Evolutionary conservation across 2,797 vertebrate species (phyloP), one percentile per base, ranked within the genome.

Genomic region (Urocyon cinereoargenteus): DNA sequence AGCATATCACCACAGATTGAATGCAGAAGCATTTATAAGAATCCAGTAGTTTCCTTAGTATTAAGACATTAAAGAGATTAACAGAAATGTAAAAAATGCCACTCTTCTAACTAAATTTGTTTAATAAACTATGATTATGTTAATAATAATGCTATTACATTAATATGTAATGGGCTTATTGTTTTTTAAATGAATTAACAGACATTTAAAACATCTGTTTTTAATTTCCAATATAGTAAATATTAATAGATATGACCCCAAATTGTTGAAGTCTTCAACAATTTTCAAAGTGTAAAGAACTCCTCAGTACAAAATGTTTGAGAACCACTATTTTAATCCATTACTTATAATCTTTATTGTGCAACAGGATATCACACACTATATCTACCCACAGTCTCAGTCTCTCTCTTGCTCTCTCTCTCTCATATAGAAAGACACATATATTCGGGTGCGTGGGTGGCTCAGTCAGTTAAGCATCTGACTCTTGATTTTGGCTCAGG

Each of bases 231-330:
- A 21, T 19, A 62, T 62, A 73, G 34, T 93, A 89, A 66, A 40
- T 59, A 82, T 53, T 73, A 87, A 86, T n/a, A 94, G 34, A 62
- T 49, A 90, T 16, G 90, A 82, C 2, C 12, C 16, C 91, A 93
- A 68, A 93, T 62, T 45, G 88, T 86, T 79, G 26, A 72, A 34
- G 55, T 78, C 40, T 90, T 86, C 34, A 87, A 85, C 62, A 81
- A 90, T 86, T 70, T 94, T 93, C 45, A 61, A 88, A 95, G 62
- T 89, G 31, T 77, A 84, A 91, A 73, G 53, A 22, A 66, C 9
- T 86, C 31, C 64, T 90, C 26, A 96, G 19, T 61, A 24, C n/a
- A 84, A 77, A 89, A 87, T 21, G 4, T 86, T 59, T 84, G 34
- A 90, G 84, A 82, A 77, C 8, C 75, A 83, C 4, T 68, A 18